Evolutionary conservation across 2,113 vertebrate genomes (phyloP).

Genomic region (Callithrix jacchus): DNA sequence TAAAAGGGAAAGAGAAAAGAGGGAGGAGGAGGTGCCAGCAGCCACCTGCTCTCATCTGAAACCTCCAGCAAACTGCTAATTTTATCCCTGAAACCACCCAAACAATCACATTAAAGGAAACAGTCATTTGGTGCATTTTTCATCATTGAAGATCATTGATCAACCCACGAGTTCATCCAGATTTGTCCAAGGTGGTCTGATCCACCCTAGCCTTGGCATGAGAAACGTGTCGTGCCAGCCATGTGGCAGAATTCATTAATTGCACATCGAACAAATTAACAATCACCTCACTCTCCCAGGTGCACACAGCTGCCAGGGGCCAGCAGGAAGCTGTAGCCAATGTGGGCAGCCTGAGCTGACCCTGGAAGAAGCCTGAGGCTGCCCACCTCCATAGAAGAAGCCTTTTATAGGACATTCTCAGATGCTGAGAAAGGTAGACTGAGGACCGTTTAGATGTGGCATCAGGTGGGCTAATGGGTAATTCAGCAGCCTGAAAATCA

Average conservation of each 20-base stretch:
- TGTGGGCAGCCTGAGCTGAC: not conserved
- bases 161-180: not conserved
- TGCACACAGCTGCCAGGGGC: not conserved
- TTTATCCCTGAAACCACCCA: not conserved
- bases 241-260: not conserved
- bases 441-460: not conserved
- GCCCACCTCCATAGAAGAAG: fast-evolving
- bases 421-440: not conserved
- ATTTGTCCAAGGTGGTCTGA: not conserved
- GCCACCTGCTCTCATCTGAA: not conserved
- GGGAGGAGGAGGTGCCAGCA: fast-evolving
- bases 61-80: not conserved
- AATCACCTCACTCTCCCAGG: fast-evolving
- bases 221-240: not conserved
- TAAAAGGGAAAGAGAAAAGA: not conserved
- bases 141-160: not conserved
- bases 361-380: not conserved
- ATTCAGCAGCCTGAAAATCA: not conserved
- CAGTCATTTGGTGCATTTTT: not conserved
- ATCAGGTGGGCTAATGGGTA: not conserved
- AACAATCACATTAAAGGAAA: not conserved
- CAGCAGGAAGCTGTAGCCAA: not conserved
- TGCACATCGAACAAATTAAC: not conserved
- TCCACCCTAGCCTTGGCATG: not conserved
- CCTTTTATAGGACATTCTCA: not conserved